Percentiles rank a stretch among this genome's conserved stretches.
Evolutionary conservation across 2,113 vertebrate genomes (phyloP).

Genomic region (Lamprotornis superbus): DNA sequence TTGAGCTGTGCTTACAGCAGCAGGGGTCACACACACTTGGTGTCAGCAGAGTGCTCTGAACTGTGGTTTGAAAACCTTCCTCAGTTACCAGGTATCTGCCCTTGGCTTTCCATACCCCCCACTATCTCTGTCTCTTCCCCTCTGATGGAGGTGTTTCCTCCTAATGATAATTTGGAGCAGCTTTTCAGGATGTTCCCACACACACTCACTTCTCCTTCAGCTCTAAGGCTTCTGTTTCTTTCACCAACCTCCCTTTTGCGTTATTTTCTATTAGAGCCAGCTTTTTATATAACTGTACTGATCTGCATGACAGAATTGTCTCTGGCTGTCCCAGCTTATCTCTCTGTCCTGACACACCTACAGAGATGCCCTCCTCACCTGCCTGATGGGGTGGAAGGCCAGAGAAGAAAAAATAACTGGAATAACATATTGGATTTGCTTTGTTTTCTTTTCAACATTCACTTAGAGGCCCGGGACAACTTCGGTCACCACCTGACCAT

Average conservation of each 20-base stretch:
- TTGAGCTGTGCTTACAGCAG: neutral
- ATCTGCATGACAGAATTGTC: neutral
- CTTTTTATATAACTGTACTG: neutral
- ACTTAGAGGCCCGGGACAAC: neutral
- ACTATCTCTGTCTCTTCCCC: neutral
- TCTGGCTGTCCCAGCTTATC: neutral
- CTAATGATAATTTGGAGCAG: neutral
- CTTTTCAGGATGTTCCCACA: rapidly evolving
- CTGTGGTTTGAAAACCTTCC: neutral
- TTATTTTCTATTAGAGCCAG: neutral
- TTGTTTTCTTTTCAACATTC: neutral
- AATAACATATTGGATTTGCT: neutral
- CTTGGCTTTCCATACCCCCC: neutral
- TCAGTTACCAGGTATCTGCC: neutral
- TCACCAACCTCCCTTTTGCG: neutral
- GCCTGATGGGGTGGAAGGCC: neutral
- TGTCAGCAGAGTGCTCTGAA: rapidly evolving
- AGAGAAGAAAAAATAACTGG: neutral
- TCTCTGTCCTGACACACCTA: neutral
- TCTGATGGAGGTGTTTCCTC: neutral
- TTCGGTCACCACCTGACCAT: neutral
- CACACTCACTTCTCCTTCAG: neutral
- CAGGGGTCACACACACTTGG: rapidly evolving
- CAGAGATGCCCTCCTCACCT: neutral
- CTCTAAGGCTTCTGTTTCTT: neutral